A percentile compares a stretch with the other conserved stretches of the same genome.
phyloP scores from a whole-genome alignment of 2,113 vertebrate species.

The Tragelaphus imberbis region DNA sequence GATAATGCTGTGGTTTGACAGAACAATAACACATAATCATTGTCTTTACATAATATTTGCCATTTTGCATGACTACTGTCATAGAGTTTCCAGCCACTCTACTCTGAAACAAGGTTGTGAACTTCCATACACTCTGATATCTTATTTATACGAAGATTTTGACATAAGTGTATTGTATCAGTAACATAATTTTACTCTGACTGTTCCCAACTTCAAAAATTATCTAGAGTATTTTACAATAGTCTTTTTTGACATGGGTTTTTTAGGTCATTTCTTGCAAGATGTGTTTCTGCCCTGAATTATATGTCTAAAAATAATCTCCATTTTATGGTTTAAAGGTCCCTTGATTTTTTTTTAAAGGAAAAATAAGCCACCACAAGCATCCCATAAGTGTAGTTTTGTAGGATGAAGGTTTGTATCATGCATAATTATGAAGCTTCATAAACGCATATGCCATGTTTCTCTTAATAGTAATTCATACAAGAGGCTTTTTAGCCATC shows the following conservation, averaged over 20 bases:
- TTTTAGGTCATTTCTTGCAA: not conserved
- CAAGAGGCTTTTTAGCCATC: conserved; percentile 69
- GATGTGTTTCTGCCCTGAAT: not conserved
- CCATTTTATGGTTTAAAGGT: not conserved
- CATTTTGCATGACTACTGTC: not conserved
- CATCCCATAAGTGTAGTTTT: conserved; percentile 4
- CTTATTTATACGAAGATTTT: conserved; percentile 15
- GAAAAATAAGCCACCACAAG: not conserved
- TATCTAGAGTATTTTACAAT: not conserved
- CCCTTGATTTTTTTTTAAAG: not conserved
- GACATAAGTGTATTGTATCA: not conserved
- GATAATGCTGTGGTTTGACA: not conserved
- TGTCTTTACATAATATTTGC: conserved; percentile 16
- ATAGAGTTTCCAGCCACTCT: not conserved
- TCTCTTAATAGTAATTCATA: conserved; percentile 69
- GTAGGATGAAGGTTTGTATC: conserved; percentile 3
- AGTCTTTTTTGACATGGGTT: not conserved
- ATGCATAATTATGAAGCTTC: conserved; percentile 72
- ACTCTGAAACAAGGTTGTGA: not conserved
- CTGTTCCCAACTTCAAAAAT: conserved; percentile 30
- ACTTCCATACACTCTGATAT: not conserved
- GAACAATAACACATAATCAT: conserved; percentile 43
- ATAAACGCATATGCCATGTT: conserved; percentile 69
- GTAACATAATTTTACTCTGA: not conserved
- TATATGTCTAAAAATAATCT: not conserved